A percentile compares a stretch with the other conserved stretches of the same genome.
Evolutionary conservation across 2,797 vertebrate genomes (phyloP).

Genomic region (Danio choprae): DNA sequence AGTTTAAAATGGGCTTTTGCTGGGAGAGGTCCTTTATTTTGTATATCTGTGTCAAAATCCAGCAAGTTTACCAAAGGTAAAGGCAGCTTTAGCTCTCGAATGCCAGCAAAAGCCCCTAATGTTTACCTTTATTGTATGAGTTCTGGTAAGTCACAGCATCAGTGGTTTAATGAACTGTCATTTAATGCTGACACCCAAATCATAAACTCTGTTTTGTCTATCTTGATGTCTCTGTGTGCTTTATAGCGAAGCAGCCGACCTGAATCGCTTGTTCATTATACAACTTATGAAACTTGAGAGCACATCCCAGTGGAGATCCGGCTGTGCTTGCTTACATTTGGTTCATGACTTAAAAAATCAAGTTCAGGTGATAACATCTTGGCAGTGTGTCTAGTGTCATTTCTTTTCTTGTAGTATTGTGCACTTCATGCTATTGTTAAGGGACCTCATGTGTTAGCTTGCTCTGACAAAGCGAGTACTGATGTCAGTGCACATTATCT

Average conservation of each 20-base stretch:
- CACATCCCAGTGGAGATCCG: constrained; percentile 99
- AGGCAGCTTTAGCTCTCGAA: constrained; percentile 61
- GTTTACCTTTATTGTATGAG: constrained; percentile 71
- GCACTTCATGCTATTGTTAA: constrained; percentile 70
- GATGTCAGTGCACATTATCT: constrained; percentile 64
- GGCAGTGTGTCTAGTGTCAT: constrained; percentile 99
- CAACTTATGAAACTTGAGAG: constrained; percentile 99
- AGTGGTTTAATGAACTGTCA: constrained; percentile 90
- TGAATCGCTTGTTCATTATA: constrained; percentile 99
- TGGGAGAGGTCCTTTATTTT: constrained; percentile 70
- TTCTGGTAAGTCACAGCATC: constrained; percentile 91
- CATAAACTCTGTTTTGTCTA: constrained; percentile 99
- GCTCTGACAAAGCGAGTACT: constrained; percentile 69
- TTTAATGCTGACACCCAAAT: constrained; percentile 96
- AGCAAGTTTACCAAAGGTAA: constrained; percentile 22
- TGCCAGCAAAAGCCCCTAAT: constrained; percentile 84
- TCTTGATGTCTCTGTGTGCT: constrained; percentile 99
- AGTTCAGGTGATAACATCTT: constrained; percentile 99
- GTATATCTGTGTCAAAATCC: constrained; percentile 58
- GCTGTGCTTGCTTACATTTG: constrained; percentile 99
- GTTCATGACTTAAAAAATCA: constrained; percentile 99
- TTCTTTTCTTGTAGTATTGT: constrained; percentile 77
- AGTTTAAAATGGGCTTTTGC: constrained; percentile 87
- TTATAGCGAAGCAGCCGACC: constrained; percentile 99
- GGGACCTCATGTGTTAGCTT: constrained; percentile 55